phyloP scores from a whole-genome alignment of 2,113 vertebrate species.

The Girardinichthys multiradiatus region DNA sequence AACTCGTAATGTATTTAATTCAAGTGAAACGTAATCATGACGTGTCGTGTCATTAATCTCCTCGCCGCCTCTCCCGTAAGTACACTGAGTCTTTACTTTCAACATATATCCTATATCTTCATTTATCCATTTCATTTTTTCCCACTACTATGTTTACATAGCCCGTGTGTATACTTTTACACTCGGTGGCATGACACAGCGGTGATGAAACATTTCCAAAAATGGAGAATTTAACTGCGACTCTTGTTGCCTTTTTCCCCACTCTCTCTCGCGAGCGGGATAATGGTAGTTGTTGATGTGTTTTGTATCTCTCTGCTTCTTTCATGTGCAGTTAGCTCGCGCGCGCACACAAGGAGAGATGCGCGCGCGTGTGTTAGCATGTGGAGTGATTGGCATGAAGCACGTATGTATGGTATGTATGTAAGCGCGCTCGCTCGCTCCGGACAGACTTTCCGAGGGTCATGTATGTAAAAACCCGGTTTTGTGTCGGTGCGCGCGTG shows the following conservation, averaged over 20 bases:
- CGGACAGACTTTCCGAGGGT: slow-evolving; percentile 68
- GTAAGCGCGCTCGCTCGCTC: slow-evolving; percentile 37
- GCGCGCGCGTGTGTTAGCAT: slow-evolving; percentile 6
- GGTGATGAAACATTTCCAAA: slow-evolving; percentile 52
- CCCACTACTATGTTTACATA: slow-evolving; percentile 55
- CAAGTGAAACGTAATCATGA: slow-evolving; percentile 89
- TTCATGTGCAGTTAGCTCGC: slow-evolving; percentile 24
- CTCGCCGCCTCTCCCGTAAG: slow-evolving; percentile 87
- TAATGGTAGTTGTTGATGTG: slow-evolving; percentile 58
- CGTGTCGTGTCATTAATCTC: slow-evolving; percentile 87
- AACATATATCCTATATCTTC: slow-evolving; percentile 71
- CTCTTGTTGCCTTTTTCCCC: slow-evolving; percentile 58
- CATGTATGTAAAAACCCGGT: slow-evolving; percentile 74
- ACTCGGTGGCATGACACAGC: slow-evolving; percentile 44
- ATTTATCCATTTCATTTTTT: slow-evolving; percentile 59
- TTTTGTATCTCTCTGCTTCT: slow-evolving; percentile 8
- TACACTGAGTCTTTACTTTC: slow-evolving; percentile 85
- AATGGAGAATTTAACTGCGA: slow-evolving; percentile 50
- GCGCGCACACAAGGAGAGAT: background rate
- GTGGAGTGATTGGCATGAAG: slow-evolving; percentile 40
- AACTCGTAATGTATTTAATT: slow-evolving; percentile 90
- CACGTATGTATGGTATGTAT: slow-evolving; percentile 15
- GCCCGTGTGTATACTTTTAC: slow-evolving; percentile 62
- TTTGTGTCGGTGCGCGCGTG: slow-evolving; percentile 68
- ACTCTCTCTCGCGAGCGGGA: slow-evolving; percentile 36